Conservation (phyloP, 2,797 vertebrate species). For the Enteromius anoplus region DNA sequence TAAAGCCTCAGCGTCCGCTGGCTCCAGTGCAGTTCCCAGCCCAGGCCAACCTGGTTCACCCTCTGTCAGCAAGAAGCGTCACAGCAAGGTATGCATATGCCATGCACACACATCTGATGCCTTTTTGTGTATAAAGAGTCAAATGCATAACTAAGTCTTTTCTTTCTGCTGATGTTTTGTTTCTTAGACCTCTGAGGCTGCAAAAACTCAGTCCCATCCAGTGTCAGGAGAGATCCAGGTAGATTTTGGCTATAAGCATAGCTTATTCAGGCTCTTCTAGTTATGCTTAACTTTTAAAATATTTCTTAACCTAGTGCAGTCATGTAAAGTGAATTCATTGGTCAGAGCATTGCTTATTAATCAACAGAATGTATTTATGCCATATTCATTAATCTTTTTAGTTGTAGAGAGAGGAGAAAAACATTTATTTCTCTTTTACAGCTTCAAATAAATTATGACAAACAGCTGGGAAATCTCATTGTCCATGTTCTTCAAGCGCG, state of each 20-base stretch:
- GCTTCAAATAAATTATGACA: constrained; percentile 99
- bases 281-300: neutral
- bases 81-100: constrained; percentile 75
- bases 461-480: constrained; percentile 95
- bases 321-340: neutral
- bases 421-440: constrained; percentile 62
- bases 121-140: neutral
- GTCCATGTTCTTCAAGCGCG: constrained; percentile 98
- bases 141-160: neutral
- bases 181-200: constrained; percentile 82
- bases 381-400: neutral
- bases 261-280: neutral
- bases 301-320: neutral
- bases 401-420: neutral
- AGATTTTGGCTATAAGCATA: constrained; percentile 35
- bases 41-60: constrained; percentile 95
- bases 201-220: constrained; percentile 84
- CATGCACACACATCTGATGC: neutral
- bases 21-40: constrained; percentile 87
- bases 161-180: constrained; percentile 58
- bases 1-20: constrained; percentile 84
- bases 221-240: constrained; percentile 99
- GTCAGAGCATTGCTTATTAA: neutral
- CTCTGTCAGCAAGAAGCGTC: constrained; percentile 94
- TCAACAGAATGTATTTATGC: neutral